Evolutionary conservation across 1,140 invertebrate genomes (phyloP), one percentile per base, ranked within the genome.

Genomic region (Heliconius nattereri): DNA sequence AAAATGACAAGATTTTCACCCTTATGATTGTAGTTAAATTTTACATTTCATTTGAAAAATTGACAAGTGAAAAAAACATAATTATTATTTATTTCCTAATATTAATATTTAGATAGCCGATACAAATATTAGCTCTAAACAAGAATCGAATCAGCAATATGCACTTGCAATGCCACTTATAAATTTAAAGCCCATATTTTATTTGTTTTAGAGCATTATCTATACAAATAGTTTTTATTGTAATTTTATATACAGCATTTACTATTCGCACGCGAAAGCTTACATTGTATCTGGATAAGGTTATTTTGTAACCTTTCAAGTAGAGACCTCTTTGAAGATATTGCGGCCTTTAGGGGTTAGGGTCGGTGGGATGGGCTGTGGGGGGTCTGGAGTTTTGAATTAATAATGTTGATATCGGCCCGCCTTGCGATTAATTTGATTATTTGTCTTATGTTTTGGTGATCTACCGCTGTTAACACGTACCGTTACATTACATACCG

Each of bases 401-500:
- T 93, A 94, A 93, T 93, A 94, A 94, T 94, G 89, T 91, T 91
- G 89, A 90, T 92, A 94, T 92, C 92, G 87, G 90, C 81, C 89
- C 85, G 88, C 86, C 87, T 92, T 86, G 85, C 89, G 88, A 94
- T 94, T 92, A 93, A 94, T 94, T 93, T 92, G 88, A 93, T 93
- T 92, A 92, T 89, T 92, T 91, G 89, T 91, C 89, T 92, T 89
- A 85, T 76, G 75, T 76, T 80, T 80, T 70, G 79, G 49, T 80
- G 76, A 60, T 80, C 75, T 80, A 45, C 75, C n/a, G 71, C 76
- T 76, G 73, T 79, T 79, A 79, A 75, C 74, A 82, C 60, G 80
- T 78, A 66, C 40, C 73, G 78, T 78, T 54, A 70, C 72, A 83
- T 75, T 71, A 76, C 60, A 2, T 57, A 54, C 7, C 13, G 32